Conservation (phyloP, 2,797 vertebrate genomes). For the Thaleichthys pacificus region DNA sequence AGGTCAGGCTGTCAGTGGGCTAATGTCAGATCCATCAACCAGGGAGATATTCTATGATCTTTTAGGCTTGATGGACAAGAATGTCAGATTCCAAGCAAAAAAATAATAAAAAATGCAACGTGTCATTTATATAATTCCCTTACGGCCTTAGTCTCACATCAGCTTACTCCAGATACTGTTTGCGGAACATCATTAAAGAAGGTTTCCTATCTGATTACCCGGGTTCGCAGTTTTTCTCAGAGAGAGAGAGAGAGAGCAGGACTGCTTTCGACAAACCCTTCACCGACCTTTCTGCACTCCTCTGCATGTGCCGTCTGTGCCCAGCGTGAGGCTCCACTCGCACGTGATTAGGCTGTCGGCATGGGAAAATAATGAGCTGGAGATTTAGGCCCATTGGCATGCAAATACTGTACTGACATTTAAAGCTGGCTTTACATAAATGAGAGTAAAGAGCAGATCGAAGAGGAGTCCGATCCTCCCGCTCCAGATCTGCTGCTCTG, state of each 20-base stretch:
- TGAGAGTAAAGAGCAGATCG: conserved; percentile 65
- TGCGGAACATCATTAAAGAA: too few relatives aligned
- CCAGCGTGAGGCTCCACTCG: conserved; percentile 61
- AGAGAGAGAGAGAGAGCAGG: conserved; percentile 1
- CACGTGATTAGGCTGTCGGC: conserved; percentile 67
- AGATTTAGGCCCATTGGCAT: conserved; percentile 69
- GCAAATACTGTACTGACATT: conserved; percentile 76
- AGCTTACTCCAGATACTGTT: conserved; percentile 1
- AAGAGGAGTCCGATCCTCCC: conserved; percentile 49
- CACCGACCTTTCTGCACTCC: neutral
- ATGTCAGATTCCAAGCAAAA: conserved; percentile 11
- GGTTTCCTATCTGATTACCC: neutral
- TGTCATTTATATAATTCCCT: conserved; percentile 18
- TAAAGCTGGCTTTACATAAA: conserved; percentile 73
- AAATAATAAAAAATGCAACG: conserved; percentile 14
- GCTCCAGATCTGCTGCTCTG: conserved; percentile 47
- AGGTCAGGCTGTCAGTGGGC: conserved; percentile 50
- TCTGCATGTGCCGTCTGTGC: conserved; percentile 28
- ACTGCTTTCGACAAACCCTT: too few relatives aligned
- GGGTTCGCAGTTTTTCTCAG: neutral
- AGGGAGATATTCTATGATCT: conserved; percentile 24
- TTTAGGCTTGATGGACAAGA: conserved; percentile 21
- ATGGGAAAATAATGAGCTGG: conserved; percentile 71
- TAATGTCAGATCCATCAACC: conserved; percentile 34
- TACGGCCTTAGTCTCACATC: conserved; percentile 11